Conservation (phyloP, 2,113 vertebrate species). For the Gila orcuttii region DNA sequence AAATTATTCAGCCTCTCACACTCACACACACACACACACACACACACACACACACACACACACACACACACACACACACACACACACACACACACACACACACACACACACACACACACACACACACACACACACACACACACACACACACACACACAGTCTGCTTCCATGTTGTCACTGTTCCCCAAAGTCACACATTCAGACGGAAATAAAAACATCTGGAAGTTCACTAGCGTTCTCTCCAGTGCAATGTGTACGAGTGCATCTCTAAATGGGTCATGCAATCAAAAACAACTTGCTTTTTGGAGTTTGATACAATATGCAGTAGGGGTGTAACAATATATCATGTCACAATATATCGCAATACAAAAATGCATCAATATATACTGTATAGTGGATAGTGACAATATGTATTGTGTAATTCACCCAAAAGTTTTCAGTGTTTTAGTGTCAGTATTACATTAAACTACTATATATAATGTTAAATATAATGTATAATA, state of each 20-base stretch:
- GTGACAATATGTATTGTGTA: no score
- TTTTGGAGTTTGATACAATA: background rate
- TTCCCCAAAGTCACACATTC: conserved; percentile 3
- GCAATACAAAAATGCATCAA: no score
- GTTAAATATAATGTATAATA: no score
- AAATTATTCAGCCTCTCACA: conserved; percentile 66
- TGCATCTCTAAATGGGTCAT: conserved; percentile 18
- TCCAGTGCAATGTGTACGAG: background rate
- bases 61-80: conserved; percentile 19
- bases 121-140: no score
- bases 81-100: conserved; percentile 22
- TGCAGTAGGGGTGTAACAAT: no score
- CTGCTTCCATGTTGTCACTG: conserved; percentile 17
- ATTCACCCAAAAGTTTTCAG: no score
- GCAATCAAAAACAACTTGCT: background rate
- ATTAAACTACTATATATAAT: no score
- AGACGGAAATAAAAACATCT: conserved; percentile 17
- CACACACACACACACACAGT: conserved; percentile 12
- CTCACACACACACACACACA: conserved; percentile 5
- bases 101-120: conserved; percentile 8
- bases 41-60: conserved; percentile 12
- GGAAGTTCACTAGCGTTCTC: background rate
- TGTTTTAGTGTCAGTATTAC: no score
- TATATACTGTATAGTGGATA: no score
- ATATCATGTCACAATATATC: no score